Conservation (phyloP, 1,140 invertebrate genomes). For the Musca vetustissima region DNA sequence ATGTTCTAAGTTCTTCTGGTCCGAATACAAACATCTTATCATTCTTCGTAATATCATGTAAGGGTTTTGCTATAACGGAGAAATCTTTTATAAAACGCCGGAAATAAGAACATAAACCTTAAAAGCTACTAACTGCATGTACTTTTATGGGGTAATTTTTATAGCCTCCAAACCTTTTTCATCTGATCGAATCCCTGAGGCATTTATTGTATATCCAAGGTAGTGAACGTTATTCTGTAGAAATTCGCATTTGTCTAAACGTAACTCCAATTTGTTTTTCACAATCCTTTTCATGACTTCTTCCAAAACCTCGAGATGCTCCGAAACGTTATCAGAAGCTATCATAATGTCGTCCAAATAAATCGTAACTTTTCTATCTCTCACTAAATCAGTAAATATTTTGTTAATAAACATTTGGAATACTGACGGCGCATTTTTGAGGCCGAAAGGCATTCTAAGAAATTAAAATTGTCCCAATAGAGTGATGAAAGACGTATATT, state of each 20-base stretch:
- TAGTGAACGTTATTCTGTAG: not conserved
- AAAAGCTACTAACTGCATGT: conserved; percentile 33
- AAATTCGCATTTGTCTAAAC: conserved; percentile 21
- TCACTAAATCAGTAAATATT: not conserved
- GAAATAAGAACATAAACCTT: conserved; percentile 34
- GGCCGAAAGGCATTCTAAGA: not conserved
- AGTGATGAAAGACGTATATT: conserved; percentile 4
- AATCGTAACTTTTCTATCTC: not conserved
- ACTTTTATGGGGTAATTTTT: conserved; percentile 31
- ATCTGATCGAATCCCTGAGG: conserved; percentile 30
- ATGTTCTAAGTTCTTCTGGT: conserved; percentile 30
- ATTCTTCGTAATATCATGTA: conserved; percentile 40
- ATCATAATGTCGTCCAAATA: conserved; percentile 2
- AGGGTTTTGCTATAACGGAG: conserved; percentile 37
- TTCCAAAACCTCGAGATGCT: not conserved
- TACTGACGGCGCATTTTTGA: conserved; percentile 43
- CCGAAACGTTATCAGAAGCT: not conserved
- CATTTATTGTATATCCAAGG: conserved; percentile 6
- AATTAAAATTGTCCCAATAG: conserved; percentile 1
- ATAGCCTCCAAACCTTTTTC: conserved; percentile 32
- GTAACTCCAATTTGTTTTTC: not conserved
- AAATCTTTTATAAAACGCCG: no score
- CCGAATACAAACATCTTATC: conserved; percentile 35
- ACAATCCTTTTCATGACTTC: no score
- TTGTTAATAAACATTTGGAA: conserved; percentile 39